A percentile compares a stretch with the other conserved stretches of the same genome.
phyloP scores from a whole-genome alignment of 64 coral and sea anemone species.

The Actinia tenebrosa region DNA sequence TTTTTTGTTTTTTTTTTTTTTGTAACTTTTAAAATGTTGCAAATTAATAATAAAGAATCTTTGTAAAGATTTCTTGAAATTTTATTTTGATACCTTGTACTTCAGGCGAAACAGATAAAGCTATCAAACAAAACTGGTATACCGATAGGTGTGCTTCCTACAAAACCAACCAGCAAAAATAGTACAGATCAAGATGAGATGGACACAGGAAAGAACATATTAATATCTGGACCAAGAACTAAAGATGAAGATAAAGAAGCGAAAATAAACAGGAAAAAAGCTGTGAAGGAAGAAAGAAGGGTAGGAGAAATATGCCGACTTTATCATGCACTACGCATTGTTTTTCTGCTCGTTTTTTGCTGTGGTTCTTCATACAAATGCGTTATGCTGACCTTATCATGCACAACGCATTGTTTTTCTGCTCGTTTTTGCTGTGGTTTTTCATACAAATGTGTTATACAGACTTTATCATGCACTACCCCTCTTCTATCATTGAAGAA shows the following conservation, averaged over 20 bases:
- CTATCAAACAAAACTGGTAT: slow-evolving; percentile 79
- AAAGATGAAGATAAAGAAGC: slow-evolving; percentile 78
- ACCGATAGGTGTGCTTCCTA: slow-evolving; percentile 77
- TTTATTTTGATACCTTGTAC: background rate
- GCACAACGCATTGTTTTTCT: too few relatives aligned
- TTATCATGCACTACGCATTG: too few relatives aligned
- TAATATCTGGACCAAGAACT: background rate
- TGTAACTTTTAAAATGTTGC: too few relatives aligned
- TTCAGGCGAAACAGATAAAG: slow-evolving; percentile 65
- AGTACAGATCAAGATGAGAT: background rate
- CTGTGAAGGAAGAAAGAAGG: slow-evolving; percentile 84
- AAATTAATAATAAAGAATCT: too few relatives aligned
- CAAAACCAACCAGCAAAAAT: slow-evolving; percentile 30
- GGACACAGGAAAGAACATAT: background rate
- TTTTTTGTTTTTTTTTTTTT: too few relatives aligned
- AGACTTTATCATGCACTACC: too few relatives aligned
- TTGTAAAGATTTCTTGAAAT: background rate
- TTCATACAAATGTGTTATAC: too few relatives aligned
- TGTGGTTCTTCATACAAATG: too few relatives aligned
- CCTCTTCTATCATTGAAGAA: too few relatives aligned
- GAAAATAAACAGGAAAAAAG: slow-evolving; percentile 79
- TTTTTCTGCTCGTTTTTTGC: too few relatives aligned
- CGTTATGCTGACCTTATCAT: too few relatives aligned
- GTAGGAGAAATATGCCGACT: slow-evolving; percentile 18
- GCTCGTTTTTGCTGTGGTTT: too few relatives aligned